Base-by-base conservation (phyloP, 2,113 vertebrate species). In the Sorex fumeus region DNA sequence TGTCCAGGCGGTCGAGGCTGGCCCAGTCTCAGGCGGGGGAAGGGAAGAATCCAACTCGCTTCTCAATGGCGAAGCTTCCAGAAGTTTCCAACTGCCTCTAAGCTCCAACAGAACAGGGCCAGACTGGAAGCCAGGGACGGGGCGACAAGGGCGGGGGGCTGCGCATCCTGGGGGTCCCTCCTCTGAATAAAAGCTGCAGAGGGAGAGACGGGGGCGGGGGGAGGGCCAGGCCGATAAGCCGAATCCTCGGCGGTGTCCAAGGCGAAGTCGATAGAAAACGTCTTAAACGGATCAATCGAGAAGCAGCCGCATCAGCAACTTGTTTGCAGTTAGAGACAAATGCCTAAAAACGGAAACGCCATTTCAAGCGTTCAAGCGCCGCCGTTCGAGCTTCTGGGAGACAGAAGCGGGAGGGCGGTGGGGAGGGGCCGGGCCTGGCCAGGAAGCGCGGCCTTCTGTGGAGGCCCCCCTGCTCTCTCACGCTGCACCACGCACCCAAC, bases 281-380 rank as follows among this genome's bases (percentile, higher is more conserved):
- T 87, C 94, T 94, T 77, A 60, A 87, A 67, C n/a, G 94, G 95
- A 96, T 67, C 93, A 93, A 89, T 93, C 88, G 76, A 91, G 84
- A 87, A 95, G 92, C 23, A 78, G 92, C 94, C 32, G 34, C 80
- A 47, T 78, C 84, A 74, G 95, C 92, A 87, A 84, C 93, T 88
- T 81, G 78, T 78, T 81, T 92, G 57, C 67, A 70, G 64, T 88
- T 79, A 83, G 18, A 80, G 88, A 97, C 91, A 88, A 95, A 93
- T 40, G 88, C 32, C 91, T 92, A 84, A 95, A 95, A 92, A 84
- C 45, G 72, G 87, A 94, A 89, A 88, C 74, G 30, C 23, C 15
- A 36, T 81, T 76, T 64, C 30, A 30, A 90, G 80, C 79, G n/a
- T 72, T 32, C 47, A 80, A n/a, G n/a, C n/a, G n/a, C n/a, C n/a